phyloP scores from a whole-genome alignment of 1,140 invertebrate genomes.

The Drosophila mauritiana region DNA sequence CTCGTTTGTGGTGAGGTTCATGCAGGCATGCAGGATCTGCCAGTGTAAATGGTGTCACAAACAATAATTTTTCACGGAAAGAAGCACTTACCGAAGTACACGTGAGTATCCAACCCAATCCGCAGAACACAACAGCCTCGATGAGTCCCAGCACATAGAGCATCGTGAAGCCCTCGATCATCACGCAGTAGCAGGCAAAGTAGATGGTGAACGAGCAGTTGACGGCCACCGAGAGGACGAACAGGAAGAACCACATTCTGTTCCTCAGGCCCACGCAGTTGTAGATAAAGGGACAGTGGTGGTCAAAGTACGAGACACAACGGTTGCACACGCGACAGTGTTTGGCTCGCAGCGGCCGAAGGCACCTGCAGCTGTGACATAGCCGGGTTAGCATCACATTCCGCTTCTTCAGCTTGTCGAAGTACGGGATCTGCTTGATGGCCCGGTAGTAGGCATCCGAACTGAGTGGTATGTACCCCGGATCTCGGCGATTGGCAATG shows the following conservation, averaged over 20 bases:
- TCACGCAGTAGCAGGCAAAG: conserved; percentile 94
- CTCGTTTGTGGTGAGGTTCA: conserved; percentile 97
- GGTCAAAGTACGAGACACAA: conserved; percentile 96
- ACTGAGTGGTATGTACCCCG: conserved; percentile 94
- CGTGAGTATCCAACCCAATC: conserved; percentile 93
- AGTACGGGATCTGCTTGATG: conserved; percentile 95
- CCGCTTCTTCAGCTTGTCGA: conserved; percentile 94
- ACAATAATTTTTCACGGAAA: not conserved
- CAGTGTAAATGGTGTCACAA: conserved; percentile 48
- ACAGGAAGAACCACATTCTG: conserved; percentile 96
- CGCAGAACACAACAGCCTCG: conserved; percentile 93
- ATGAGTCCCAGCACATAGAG: conserved; percentile 92
- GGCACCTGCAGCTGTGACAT: conserved; percentile 95
- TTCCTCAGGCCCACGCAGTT: conserved; percentile 95
- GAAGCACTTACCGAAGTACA: conserved; percentile 91
- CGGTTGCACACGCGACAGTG: conserved; percentile 96
- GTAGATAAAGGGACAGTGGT: conserved; percentile 97
- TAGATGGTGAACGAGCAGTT: conserved; percentile 95
- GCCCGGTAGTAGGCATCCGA: conserved; percentile 95
- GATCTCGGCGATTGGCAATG: conserved; percentile 94
- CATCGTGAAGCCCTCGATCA: conserved; percentile 93
- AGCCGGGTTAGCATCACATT: conserved; percentile 93
- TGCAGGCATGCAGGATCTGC: conserved; percentile 93
- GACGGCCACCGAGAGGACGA: conserved; percentile 93
- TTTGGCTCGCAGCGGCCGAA: conserved; percentile 94